These are phyloP conservation scores for Urocyon cinereoargenteus DNA, from an alignment of 2,797 vertebrate genomes.

Conservation along the genomic window DNA sequence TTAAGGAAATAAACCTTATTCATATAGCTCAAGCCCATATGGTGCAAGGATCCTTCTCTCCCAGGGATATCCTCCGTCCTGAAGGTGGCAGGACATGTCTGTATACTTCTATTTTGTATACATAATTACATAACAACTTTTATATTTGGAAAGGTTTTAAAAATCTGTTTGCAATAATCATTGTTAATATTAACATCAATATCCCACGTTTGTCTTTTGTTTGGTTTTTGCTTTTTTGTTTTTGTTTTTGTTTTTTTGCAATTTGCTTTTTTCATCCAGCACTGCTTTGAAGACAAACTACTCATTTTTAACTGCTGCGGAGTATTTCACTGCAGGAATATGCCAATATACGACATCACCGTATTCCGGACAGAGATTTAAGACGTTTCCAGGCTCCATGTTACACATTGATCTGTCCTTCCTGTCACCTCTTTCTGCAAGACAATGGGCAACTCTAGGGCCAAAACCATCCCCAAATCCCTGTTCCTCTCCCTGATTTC, in stretches of 20 bases:
- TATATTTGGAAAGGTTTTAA: neutral
- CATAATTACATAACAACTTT: neutral
- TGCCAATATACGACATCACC: neutral
- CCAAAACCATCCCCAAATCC: neutral
- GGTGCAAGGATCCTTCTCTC: neutral
- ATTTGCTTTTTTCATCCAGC: neutral
- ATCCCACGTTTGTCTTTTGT: neutral
- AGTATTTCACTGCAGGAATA: constrained; percentile 11
- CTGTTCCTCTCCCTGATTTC: neutral
- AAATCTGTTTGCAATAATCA: neutral
- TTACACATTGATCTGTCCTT: neutral
- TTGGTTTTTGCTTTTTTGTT: too few species aligned
- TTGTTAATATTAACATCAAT: neutral
- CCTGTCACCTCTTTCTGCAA: neutral
- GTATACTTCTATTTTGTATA: neutral
- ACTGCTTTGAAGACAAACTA: neutral
- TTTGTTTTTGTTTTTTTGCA: neutral
- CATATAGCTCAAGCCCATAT: neutral
- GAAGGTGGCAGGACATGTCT: neutral
- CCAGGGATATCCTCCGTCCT: neutral
- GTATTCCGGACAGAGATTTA: neutral
- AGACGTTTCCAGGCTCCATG: neutral
- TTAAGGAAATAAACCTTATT: neutral
- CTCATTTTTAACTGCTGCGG: constrained; percentile 49
- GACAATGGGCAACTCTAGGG: neutral